Base-by-base conservation (phyloP, 2,888 invertebrate species). In the Pocota personata region DNA sequence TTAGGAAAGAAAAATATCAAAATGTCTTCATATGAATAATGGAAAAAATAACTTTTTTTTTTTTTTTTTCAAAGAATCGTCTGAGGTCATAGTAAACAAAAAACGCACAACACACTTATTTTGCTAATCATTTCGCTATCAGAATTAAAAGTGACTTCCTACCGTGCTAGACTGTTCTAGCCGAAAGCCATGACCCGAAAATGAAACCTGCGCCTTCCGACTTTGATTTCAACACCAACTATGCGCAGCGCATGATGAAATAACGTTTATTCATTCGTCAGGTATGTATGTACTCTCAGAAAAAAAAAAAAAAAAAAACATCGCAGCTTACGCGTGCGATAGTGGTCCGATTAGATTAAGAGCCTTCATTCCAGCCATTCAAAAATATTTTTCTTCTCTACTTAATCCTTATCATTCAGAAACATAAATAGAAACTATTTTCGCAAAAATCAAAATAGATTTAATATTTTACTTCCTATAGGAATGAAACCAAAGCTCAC, bases 401-500 rank as follows among this genome's bases (percentile, higher is more conserved):
- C 50, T 24, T 10, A 14, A 19, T 6, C 8, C 55, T 43, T 43
- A 55, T 43, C 69, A 43, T 57, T 24, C 4, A n/a, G n/a, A 2
- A 19, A n/a, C 30, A 8, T n/a, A 69, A 55, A 57, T 55, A 43
- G 40, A 57, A 57, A 21, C 19, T 30, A 57, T 69, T 43, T 57
- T 43, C 4, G 21, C 16, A 43, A 30, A n/a, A 1, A n/a, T 75
- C 30, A 37, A 75, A 64, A 75, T 57, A 57, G 75, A 64, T 52
- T 55, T 66, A 35, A 57, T n/a, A 24, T 35, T 10, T 43, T 16
- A 43, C 73, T 73, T 75, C 52, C 75, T 64, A 50, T 19, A 46
- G 5, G 30, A 37, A 40, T 52, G 37, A 55, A 19, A 14, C 30
- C n/a, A 30, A 32, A 71, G 10, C 58, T 24, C 60, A 73, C 24